These are phyloP conservation scores for Psilopsiagon aurifrons DNA, from an alignment of 2,113 vertebrate species.

Conservation along the genomic window DNA sequence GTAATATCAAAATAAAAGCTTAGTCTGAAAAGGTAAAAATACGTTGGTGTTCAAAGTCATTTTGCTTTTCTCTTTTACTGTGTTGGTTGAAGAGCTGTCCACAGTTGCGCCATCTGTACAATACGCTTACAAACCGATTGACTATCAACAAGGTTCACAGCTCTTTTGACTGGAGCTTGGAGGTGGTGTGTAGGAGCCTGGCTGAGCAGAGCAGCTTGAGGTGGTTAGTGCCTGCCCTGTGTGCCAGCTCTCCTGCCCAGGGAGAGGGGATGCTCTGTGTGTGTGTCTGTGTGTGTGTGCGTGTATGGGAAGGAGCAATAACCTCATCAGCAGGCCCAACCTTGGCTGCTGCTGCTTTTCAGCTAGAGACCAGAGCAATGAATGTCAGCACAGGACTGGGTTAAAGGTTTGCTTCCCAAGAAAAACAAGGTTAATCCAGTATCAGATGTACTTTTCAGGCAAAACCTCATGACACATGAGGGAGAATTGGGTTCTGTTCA, in stretches of 20 bases:
- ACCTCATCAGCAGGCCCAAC: no score
- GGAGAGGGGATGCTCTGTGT: neutral
- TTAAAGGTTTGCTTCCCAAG: neutral
- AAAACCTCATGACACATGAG: fast-evolving
- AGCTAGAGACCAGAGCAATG: neutral
- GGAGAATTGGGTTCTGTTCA: fast-evolving
- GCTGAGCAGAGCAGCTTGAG: neutral
- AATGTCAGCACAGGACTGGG: fast-evolving
- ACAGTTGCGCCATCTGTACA: fast-evolving
- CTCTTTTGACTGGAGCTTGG: neutral
- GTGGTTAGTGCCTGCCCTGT: fast-evolving
- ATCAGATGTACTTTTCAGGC: neutral
- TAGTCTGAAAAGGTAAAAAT: conserved; percentile 81
- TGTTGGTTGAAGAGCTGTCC: neutral
- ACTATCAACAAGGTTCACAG: fast-evolving
- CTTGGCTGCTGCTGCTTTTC: neutral
- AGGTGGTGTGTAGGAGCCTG: neutral
- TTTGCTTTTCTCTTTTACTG: conserved; percentile 4
- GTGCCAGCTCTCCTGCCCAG: neutral
- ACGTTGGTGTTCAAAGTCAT: conserved; percentile 59
- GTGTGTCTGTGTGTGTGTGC: neutral
- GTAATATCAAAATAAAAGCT: conserved; percentile 89
- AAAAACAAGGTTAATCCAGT: no score
- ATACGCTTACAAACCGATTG: fast-evolving
- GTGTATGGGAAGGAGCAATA: no score